phyloP scores from a whole-genome alignment of 2,888 invertebrate genomes.

The Caradrina kadenii region DNA sequence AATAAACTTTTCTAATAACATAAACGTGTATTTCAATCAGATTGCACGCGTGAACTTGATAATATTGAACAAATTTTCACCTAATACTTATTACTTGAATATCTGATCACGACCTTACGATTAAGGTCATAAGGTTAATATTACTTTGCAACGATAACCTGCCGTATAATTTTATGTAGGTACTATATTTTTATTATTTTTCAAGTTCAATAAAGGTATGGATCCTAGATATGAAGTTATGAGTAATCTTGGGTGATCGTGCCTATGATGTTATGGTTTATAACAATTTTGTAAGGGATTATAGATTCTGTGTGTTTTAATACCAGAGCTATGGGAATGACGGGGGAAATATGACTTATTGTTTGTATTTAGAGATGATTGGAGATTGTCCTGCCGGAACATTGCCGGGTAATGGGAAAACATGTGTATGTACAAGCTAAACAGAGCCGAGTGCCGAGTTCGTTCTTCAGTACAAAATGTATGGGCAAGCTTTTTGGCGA shows the following conservation, averaged over 20 bases:
- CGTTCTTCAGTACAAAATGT: too few relatives aligned
- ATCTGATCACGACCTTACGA: conserved; percentile 58
- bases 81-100: conserved; percentile 46
- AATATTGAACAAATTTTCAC: conserved; percentile 52
- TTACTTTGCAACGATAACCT: conserved; percentile 51
- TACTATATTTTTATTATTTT: conserved; percentile 66
- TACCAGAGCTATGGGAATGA: neutral
- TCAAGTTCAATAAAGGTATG: conserved; percentile 63
- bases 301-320: too few relatives aligned
- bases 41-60: conserved; percentile 44
- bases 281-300: conserved; percentile 14
- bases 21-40: conserved; percentile 52
- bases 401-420: too few relatives aligned
- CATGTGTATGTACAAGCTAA: too few relatives aligned
- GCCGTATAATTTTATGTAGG: conserved; percentile 68
- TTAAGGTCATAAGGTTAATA: conserved; percentile 58
- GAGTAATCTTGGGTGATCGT: conserved; percentile 42
- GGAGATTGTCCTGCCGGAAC: too few relatives aligned
- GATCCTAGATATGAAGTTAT: conserved; percentile 46
- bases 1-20: conserved; percentile 44
- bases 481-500: too few relatives aligned
- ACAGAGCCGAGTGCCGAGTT: too few relatives aligned
- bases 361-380: too few relatives aligned
- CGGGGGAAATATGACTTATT: neutral
- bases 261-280: conserved; percentile 22